Evolutionary conservation across 2,888 invertebrate species (phyloP).

Genomic region (Bhutanitis thaidina): DNA sequence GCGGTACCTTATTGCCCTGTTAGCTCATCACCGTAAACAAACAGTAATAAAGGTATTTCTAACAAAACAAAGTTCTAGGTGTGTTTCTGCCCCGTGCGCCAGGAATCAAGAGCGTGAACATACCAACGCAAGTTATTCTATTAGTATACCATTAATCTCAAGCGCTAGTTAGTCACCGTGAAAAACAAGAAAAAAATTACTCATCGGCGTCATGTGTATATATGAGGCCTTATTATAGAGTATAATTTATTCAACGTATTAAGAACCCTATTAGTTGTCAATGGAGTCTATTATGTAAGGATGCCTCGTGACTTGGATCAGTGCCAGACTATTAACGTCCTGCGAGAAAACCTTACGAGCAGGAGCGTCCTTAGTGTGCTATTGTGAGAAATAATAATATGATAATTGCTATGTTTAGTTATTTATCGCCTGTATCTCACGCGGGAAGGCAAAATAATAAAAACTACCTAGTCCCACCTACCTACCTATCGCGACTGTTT

Average conservation of each 20-base stretch:
- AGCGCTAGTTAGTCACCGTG: constrained; percentile 8
- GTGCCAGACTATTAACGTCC: constrained; percentile 5
- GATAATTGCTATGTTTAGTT: not conserved
- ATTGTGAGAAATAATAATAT: not conserved
- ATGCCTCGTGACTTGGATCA: not conserved
- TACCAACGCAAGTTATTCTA: not conserved
- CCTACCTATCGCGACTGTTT: no score
- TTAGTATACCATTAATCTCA: constrained; percentile 4
- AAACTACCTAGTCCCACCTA: no score
- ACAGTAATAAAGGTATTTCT: no score
- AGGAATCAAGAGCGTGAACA: no score
- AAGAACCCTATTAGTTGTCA: constrained; percentile 3
- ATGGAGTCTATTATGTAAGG: constrained; percentile 9
- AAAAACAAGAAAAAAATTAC: constrained; percentile 10
- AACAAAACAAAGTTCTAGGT: no score
- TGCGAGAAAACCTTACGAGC: not conserved
- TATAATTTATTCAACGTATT: constrained; percentile 2
- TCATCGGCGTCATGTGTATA: constrained; percentile 10
- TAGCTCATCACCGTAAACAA: no score
- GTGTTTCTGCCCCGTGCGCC: no score
- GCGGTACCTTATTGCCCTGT: no score
- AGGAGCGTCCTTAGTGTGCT: not conserved
- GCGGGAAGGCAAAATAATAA: no score
- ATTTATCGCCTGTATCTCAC: no score
- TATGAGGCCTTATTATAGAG: constrained; percentile 4